Conservation (phyloP, 2,888 invertebrate genomes). For the Philhelius pedissequus region DNA sequence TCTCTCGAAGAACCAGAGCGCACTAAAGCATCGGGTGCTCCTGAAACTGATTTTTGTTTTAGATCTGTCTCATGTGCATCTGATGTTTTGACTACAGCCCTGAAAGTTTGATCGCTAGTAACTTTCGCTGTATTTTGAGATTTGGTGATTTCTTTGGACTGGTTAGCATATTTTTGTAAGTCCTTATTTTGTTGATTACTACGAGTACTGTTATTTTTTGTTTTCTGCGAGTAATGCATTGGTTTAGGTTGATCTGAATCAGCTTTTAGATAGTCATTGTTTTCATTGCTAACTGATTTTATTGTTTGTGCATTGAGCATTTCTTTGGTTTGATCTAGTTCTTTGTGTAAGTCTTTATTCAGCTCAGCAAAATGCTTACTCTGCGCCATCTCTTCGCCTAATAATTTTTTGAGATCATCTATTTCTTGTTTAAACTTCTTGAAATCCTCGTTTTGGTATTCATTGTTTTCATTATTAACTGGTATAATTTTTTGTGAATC, state of each 20-base stretch:
- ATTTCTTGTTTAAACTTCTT: slow-evolving; percentile 46
- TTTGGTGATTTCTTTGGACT: neutral
- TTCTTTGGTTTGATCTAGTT: neutral
- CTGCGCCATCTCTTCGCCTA: neutral
- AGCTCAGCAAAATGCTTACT: neutral
- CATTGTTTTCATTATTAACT: neutral
- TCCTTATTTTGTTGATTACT: neutral
- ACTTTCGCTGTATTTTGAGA: neutral
- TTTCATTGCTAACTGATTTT: neutral
- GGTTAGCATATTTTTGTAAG: neutral
- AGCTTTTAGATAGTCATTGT: neutral
- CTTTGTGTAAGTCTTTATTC: neutral
- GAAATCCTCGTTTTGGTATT: neutral
- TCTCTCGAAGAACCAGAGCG: neutral
- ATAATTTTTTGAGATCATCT: slow-evolving; percentile 1
- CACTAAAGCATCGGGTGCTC: neutral
- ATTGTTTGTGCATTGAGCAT: neutral
- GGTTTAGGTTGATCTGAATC: no score
- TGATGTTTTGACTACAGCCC: neutral
- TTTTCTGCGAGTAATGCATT: no score
- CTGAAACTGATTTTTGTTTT: neutral
- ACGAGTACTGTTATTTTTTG: no score
- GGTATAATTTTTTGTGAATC: neutral
- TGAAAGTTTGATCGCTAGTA: neutral
- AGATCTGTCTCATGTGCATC: neutral